phyloP scores from a whole-genome alignment of 2,113 vertebrate species.

The Marcusenius ussheri region DNA sequence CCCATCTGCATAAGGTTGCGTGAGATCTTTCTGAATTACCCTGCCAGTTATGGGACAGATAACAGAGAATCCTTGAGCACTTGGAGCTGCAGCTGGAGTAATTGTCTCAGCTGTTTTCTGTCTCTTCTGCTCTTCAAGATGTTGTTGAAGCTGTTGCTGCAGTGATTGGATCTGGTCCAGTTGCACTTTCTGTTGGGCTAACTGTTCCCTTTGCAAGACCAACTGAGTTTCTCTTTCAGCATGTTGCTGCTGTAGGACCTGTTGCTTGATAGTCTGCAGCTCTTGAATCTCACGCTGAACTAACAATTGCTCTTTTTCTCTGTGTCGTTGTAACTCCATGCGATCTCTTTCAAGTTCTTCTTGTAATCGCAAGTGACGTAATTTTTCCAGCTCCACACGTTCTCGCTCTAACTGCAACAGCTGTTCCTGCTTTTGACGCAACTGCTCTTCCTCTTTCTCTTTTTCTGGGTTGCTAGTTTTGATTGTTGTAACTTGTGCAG shows the following conservation, averaged over 20 bases:
- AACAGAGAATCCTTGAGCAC: slow-evolving; percentile 53
- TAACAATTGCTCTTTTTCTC: slow-evolving; percentile 91
- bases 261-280: slow-evolving; percentile 92
- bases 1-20: slow-evolving; percentile 50
- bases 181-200: slow-evolving; percentile 92
- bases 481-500: slow-evolving; percentile 30
- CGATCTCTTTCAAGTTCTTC: slow-evolving; percentile 91
- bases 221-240: slow-evolving; percentile 89
- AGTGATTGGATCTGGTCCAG: slow-evolving; percentile 95
- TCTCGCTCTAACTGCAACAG: slow-evolving; percentile 88
- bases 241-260: slow-evolving; percentile 93
- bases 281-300: slow-evolving; percentile 94
- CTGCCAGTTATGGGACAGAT: slow-evolving; percentile 51
- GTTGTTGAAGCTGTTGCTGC: slow-evolving; percentile 93
- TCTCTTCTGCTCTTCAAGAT: slow-evolving; percentile 89
- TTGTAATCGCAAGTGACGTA: slow-evolving; percentile 86
- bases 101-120: slow-evolving; percentile 65
- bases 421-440: slow-evolving; percentile 89
- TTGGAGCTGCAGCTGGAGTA: slow-evolving; percentile 55
- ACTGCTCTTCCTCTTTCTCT: slow-evolving; percentile 77
- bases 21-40: slow-evolving; percentile 57
- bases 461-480: slow-evolving; percentile 67
- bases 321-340: slow-evolving; percentile 79
- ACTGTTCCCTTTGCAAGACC: slow-evolving; percentile 85
- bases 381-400: slow-evolving; percentile 85